These are phyloP conservation scores for Eucidaris tribuloides DNA, from an alignment of 35 echinoderm and acorn worm species.

Conservation along the genomic window DNA sequence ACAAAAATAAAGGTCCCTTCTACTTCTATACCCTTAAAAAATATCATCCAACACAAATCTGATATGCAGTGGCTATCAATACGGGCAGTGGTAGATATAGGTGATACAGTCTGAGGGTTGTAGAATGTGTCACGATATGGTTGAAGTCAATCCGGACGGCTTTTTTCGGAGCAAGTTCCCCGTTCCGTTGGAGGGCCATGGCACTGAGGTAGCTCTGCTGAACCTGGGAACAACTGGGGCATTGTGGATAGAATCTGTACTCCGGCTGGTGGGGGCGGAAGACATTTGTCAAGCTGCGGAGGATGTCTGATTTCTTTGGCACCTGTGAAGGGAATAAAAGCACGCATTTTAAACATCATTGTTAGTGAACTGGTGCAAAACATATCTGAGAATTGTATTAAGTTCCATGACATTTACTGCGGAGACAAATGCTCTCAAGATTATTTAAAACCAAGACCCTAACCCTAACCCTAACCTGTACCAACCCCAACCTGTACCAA, in stretches of 20 bases:
- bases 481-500: no score
- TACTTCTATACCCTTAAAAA: no score
- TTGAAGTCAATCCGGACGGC: not conserved
- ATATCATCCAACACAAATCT: not conserved
- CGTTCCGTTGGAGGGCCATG: not conserved
- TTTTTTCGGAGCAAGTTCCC: not conserved
- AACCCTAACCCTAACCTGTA: no score
- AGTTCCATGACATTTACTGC: no score
- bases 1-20: no score
- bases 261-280: conserved; percentile 5
- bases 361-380: no score
- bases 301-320: not conserved
- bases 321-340: not conserved
- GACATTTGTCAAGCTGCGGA: not conserved
- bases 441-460: no score
- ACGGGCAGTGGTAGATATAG: conserved; percentile 70
- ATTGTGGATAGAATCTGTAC: conserved; percentile 84
- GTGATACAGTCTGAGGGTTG: conserved; percentile 69
- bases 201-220: conserved; percentile 51
- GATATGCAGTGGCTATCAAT: not conserved
- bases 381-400: no score
- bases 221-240: conserved; percentile 49
- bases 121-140: conserved; percentile 67
- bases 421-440: no score
- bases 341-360: no score